phyloP scores from a whole-genome alignment of 2,888 invertebrate genomes.

The Ectemnius continuus region DNA sequence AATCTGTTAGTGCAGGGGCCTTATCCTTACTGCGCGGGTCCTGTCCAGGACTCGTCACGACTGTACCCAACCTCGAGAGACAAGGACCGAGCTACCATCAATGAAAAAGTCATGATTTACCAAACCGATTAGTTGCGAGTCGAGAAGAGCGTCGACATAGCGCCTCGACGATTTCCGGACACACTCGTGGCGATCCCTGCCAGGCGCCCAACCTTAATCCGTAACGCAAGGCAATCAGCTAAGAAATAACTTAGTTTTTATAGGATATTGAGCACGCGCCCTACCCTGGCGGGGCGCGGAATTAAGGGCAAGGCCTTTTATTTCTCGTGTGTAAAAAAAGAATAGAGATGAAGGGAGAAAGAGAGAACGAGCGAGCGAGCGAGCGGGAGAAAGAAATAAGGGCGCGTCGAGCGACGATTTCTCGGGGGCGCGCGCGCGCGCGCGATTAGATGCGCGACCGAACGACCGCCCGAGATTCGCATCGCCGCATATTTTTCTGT shows the following conservation, averaged over 20 bases:
- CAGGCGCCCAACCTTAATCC: slow-evolving; percentile 69
- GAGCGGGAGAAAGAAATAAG: slow-evolving; percentile 6
- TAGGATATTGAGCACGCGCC: slow-evolving; percentile 74
- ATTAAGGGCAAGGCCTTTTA: slow-evolving; percentile 53
- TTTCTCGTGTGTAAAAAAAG: slow-evolving; percentile 30
- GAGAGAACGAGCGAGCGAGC: no score
- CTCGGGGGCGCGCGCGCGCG: no score
- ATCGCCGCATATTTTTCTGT: slow-evolving; percentile 51
- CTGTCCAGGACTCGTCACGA: slow-evolving; percentile 39
- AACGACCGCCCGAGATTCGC: slow-evolving; percentile 36
- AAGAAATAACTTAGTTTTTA: slow-evolving; percentile 78
- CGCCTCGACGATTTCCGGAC: neutral
- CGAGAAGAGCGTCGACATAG: neutral
- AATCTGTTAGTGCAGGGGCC: slow-evolving; percentile 78
- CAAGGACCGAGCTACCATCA: neutral
- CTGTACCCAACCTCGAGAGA: neutral
- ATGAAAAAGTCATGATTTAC: neutral
- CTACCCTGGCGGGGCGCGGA: slow-evolving; percentile 52
- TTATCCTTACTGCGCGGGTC: slow-evolving; percentile 76
- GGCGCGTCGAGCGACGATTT: slow-evolving; percentile 34
- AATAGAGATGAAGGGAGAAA: no score
- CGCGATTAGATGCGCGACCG: slow-evolving; percentile 29
- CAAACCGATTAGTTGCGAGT: neutral
- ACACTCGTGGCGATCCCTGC: slow-evolving; percentile 48
- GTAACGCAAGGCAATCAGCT: slow-evolving; percentile 78